Evolutionary conservation across 2,797 vertebrate genomes (phyloP).

Genomic region (Hapalemur alaotrensis): DNA sequence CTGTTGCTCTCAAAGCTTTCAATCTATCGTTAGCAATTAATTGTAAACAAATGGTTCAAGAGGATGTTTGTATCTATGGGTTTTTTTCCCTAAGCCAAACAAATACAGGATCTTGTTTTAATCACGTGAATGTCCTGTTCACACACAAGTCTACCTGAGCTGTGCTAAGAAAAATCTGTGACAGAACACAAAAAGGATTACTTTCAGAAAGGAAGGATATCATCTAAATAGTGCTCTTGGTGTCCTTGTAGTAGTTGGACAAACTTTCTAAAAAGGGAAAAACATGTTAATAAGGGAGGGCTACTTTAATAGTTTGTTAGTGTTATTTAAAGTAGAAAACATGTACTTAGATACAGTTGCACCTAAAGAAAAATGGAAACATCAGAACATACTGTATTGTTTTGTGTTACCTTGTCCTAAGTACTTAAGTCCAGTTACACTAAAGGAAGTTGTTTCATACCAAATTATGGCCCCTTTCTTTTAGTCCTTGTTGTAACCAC

Average conservation of each 20-base stretch:
- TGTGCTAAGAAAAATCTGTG: not conserved
- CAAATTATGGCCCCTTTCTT: conserved; percentile 44
- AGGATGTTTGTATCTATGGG: conserved; percentile 48
- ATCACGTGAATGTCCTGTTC: conserved; percentile 53
- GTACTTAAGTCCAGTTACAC: conserved; percentile 61
- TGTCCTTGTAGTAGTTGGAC: not conserved
- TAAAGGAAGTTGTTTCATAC: conserved; percentile 70
- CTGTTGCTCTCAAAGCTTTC: conserved; percentile 78
- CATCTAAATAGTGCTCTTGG: not conserved
- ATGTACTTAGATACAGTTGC: not conserved
- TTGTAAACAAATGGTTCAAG: conserved; percentile 82
- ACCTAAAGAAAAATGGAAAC: conserved; percentile 56
- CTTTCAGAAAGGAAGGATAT: not conserved
- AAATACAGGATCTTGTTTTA: conserved; percentile 72
- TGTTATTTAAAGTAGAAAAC: not conserved
- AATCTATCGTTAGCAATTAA: conserved; percentile 82
- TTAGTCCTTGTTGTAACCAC: conserved; percentile 54
- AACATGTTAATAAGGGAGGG: not conserved
- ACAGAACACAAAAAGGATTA: not conserved
- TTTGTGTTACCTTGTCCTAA: conserved; percentile 76
- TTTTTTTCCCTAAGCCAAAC: conserved; percentile 55
- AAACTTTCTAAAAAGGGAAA: not conserved
- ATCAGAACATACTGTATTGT: conserved; percentile 65
- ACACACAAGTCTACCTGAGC: conserved; percentile 35
- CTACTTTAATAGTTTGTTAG: conserved; percentile 17